phyloP scores from a whole-genome alignment of 2,113 vertebrate species.

The Plecotus auritus region DNA sequence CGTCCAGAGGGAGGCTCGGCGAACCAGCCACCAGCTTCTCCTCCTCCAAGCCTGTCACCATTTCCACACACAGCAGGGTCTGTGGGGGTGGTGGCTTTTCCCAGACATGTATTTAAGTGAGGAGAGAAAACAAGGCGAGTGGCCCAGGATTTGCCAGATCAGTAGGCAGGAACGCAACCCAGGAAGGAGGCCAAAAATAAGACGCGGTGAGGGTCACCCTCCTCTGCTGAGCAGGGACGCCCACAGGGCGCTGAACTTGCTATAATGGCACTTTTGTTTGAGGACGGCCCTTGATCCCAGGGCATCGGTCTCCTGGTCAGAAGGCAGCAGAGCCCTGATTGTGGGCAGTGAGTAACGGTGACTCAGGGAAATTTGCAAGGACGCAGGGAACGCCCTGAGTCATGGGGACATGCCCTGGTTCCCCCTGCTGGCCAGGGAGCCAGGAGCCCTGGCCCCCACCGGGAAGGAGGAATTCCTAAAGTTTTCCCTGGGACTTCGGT shows the following conservation, averaged over 20 bases:
- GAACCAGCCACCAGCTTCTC: background rate
- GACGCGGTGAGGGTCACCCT: background rate
- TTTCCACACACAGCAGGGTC: slow-evolving; percentile 26
- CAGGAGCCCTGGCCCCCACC: background rate
- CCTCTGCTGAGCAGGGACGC: background rate
- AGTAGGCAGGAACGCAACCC: slow-evolving; percentile 32
- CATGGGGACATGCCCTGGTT: slow-evolving; percentile 49
- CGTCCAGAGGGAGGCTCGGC: background rate
- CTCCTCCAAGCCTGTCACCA: slow-evolving; percentile 13
- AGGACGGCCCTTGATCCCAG: background rate
- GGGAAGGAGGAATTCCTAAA: background rate
- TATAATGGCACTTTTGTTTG: background rate
- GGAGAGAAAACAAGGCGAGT: slow-evolving; percentile 49
- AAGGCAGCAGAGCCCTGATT: slow-evolving; percentile 5
- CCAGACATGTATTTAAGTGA: slow-evolving; percentile 65
- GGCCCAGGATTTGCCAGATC: slow-evolving; percentile 32
- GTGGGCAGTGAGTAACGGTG: slow-evolving; percentile 44
- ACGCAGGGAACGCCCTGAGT: slow-evolving; percentile 50
- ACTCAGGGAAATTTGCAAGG: slow-evolving; percentile 56
- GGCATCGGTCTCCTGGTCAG: background rate
- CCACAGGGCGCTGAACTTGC: background rate
- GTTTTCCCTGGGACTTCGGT: slow-evolving; percentile 51
- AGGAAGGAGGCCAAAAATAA: slow-evolving; percentile 13
- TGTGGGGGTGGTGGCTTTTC: slow-evolving; percentile 45
- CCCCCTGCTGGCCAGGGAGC: slow-evolving; percentile 36